Conservation (phyloP, 2,113 vertebrate species). For the Dunckerocampus dactyliophorus region DNA sequence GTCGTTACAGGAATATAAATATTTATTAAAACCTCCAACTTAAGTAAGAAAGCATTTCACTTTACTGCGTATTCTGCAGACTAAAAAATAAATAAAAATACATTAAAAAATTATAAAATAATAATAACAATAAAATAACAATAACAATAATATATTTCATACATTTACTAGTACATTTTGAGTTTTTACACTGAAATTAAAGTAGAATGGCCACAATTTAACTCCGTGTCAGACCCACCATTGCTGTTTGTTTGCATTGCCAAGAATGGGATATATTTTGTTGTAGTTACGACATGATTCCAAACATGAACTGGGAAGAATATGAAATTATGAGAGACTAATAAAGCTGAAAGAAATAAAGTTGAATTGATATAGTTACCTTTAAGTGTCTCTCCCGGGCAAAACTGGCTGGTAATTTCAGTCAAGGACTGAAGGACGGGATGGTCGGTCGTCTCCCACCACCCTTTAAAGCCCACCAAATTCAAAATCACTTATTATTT, state of each 20-base stretch:
- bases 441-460: constrained; percentile 44
- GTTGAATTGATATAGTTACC: constrained; percentile 45
- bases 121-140: too few species aligned
- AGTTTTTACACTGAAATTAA: not conserved
- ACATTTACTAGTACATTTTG: not conserved
- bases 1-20: too few species aligned
- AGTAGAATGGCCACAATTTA: not conserved
- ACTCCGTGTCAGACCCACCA: too few species aligned
- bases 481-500: constrained; percentile 23
- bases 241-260: too few species aligned
- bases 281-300: too few species aligned
- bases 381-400: constrained; percentile 55
- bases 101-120: not conserved
- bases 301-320: too few species aligned
- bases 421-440: constrained; percentile 39
- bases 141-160: not conserved
- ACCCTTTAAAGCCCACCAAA: constrained; percentile 58
- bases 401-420: constrained; percentile 37
- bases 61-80: too few species aligned
- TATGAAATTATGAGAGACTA: too few species aligned
- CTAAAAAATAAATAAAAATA: not conserved
- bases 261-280: too few species aligned
- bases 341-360: not conserved
- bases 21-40: too few species aligned
- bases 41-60: too few species aligned